Evolutionary conservation across 2,888 invertebrate species (phyloP).

Genomic region (Argynnis bischoffii): DNA sequence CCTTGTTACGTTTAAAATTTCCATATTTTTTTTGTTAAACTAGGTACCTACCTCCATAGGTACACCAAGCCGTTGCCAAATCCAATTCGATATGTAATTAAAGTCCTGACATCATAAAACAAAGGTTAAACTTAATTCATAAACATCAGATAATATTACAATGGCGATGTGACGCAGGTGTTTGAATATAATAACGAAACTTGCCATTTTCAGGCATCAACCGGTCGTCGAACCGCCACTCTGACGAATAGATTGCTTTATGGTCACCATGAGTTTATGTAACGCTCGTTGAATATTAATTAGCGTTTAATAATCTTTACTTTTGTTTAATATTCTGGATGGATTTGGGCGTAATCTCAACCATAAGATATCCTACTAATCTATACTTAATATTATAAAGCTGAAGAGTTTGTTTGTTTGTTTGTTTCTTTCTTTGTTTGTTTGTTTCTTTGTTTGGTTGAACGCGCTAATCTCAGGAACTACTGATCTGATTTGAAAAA

Average conservation of each 20-base stretch:
- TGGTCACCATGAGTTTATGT: slow-evolving; percentile 28
- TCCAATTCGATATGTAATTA: slow-evolving; percentile 1
- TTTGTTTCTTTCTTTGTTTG: no score
- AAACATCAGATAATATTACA: slow-evolving; percentile 41
- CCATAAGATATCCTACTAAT: neutral
- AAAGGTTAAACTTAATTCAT: slow-evolving; percentile 32
- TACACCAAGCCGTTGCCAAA: neutral
- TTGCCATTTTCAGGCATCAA: slow-evolving; percentile 46
- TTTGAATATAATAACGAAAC: slow-evolving; percentile 46
- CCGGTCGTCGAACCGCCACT: slow-evolving; percentile 43
- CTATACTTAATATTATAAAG: no score
- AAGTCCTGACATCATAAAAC: neutral
- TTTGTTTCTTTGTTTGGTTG: no score
- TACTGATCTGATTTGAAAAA: no score
- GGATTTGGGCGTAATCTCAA: no score
- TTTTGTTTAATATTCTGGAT: neutral
- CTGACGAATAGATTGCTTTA: slow-evolving; percentile 39
- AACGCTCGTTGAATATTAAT: slow-evolving; percentile 29
- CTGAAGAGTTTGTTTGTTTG: no score
- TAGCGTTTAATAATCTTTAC: slow-evolving; percentile 13
- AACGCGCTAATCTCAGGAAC: no score
- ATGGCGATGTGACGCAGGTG: slow-evolving; percentile 42
- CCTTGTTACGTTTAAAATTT: no score
- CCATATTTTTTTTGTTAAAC: no score
- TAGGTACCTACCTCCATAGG: no score